Conservation (phyloP, 2,888 invertebrate species). For the Ormyrus rosae region DNA sequence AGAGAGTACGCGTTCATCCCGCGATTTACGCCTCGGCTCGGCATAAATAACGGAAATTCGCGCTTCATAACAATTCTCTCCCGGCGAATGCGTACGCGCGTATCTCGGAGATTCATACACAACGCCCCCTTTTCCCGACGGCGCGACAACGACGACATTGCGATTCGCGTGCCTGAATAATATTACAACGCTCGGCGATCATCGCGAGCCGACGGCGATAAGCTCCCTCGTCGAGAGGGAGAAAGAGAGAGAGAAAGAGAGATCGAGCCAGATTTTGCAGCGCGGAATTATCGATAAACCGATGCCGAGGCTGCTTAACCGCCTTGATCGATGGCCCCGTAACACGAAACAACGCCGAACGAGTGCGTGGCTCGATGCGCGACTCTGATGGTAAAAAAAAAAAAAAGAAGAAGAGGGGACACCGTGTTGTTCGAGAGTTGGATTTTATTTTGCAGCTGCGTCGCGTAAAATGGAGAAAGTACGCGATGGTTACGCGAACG, state of each 20-base stretch:
- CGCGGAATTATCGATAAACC: slow-evolving; percentile 44
- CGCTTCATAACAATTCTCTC: not conserved
- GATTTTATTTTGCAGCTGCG: not conserved
- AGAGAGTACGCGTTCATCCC: not conserved
- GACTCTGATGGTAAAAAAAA: not conserved
- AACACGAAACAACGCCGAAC: slow-evolving; percentile 32
- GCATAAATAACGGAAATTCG: slow-evolving; percentile 30
- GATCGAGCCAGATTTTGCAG: slow-evolving; percentile 13
- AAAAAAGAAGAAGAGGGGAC: too few species aligned
- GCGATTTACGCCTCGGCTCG: not conserved
- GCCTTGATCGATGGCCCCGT: slow-evolving; percentile 31
- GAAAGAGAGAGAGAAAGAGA: not conserved
- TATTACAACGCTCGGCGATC: slow-evolving; percentile 23
- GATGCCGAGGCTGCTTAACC: slow-evolving; percentile 28
- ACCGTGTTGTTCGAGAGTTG: not conserved
- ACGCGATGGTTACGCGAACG: not conserved
- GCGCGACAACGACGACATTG: not conserved
- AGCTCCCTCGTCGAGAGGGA: not conserved
- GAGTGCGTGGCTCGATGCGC: not conserved
- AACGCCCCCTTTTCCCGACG: not conserved
- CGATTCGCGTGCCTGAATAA: slow-evolving; percentile 42
- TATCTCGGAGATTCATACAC: slow-evolving; percentile 41
- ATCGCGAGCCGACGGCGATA: slow-evolving; percentile 21
- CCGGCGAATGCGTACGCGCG: not conserved
- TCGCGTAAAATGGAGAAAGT: not conserved